Conservation (phyloP, 1,140 invertebrate species). For the Brevipalpus yothersi region DNA sequence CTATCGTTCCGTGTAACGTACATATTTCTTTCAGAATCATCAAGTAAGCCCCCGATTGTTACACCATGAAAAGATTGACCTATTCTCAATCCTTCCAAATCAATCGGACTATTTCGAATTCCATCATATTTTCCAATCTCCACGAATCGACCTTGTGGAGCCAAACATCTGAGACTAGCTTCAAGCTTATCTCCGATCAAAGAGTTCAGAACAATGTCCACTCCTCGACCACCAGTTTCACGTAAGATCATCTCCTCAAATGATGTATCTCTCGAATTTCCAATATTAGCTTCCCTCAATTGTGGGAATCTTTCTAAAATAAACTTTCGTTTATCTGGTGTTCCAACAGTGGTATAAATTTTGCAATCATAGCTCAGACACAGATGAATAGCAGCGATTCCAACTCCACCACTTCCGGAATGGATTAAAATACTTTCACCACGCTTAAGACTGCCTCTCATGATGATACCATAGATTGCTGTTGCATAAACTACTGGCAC, state of each 20-base stretch:
- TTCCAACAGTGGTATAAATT: conserved; percentile 65
- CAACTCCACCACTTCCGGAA: conserved; percentile 82
- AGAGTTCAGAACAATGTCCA: conserved; percentile 39
- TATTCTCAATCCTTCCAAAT: conserved; percentile 43
- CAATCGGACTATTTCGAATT: conserved; percentile 54
- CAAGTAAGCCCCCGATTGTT: conserved; percentile 57
- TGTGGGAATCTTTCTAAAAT: conserved; percentile 63
- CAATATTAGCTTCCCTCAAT: conserved; percentile 53
- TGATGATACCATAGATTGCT: conserved; percentile 65
- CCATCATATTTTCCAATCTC: conserved; percentile 94
- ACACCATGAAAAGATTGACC: conserved; percentile 82
- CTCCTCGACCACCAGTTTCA: conserved; percentile 44
- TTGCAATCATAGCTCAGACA: conserved; percentile 61
- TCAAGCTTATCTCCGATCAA: conserved; percentile 45
- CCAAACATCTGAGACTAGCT: conserved; percentile 68
- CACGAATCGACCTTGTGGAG: conserved; percentile 65
- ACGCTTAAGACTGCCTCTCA: conserved; percentile 50
- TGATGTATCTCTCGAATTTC: conserved; percentile 65
- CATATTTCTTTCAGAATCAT: conserved; percentile 27
- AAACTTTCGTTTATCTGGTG: conserved; percentile 61
- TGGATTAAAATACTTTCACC: conserved; percentile 76
- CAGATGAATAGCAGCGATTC: conserved; percentile 79
- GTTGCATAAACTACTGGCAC: conserved; percentile 86
- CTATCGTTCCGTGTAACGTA: conserved; percentile 24
- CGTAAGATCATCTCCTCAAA: conserved; percentile 66